Evolutionary conservation across 2,113 vertebrate genomes (phyloP).

Genomic region (Megalops atlanticus): DNA sequence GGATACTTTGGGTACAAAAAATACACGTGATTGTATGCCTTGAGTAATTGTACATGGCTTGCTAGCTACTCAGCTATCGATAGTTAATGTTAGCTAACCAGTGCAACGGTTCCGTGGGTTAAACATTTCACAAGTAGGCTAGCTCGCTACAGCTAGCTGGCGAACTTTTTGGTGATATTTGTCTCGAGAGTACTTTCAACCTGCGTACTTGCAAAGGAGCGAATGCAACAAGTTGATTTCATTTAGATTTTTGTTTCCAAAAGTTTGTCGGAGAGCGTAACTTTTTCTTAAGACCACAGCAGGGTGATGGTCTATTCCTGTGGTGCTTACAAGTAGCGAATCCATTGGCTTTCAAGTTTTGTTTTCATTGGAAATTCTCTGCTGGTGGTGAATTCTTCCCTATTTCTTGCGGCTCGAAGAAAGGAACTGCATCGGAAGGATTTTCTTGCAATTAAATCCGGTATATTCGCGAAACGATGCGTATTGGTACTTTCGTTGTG

Average conservation of each 20-base stretch:
- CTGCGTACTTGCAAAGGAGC: conserved; percentile 28
- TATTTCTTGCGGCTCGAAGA: conserved; percentile 37
- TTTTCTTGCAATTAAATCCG: conserved; percentile 31
- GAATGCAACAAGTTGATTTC: conserved; percentile 31
- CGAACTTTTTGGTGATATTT: conserved; percentile 19
- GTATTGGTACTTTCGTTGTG: conserved; percentile 8
- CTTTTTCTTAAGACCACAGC: conserved; percentile 32
- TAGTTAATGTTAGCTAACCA: conserved; percentile 30
- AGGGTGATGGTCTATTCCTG: conserved; percentile 51
- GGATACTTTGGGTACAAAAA: conserved; percentile 35
- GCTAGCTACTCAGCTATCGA: conserved; percentile 26
- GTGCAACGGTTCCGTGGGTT: conserved; percentile 33
- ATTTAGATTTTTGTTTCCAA: background rate
- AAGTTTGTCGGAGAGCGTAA: conserved; percentile 45
- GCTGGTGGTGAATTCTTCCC: background rate
- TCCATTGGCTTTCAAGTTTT: conserved; percentile 1
- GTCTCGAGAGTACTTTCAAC: conserved; percentile 33
- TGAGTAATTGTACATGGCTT: conserved; percentile 21
- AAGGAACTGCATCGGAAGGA: conserved; percentile 28
- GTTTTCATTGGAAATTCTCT: conserved; percentile 45
- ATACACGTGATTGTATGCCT: conserved; percentile 37
- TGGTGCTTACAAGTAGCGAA: conserved; percentile 7
- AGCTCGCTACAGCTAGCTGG: conserved; percentile 8
- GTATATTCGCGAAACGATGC: background rate
- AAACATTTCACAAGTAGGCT: conserved; percentile 44